Percentiles rank a stretch among this genome's conserved stretches.
These are phyloP conservation scores for Carlito syrichta DNA, from an alignment of 2,113 vertebrate genomes.

Conservation along the genomic window DNA sequence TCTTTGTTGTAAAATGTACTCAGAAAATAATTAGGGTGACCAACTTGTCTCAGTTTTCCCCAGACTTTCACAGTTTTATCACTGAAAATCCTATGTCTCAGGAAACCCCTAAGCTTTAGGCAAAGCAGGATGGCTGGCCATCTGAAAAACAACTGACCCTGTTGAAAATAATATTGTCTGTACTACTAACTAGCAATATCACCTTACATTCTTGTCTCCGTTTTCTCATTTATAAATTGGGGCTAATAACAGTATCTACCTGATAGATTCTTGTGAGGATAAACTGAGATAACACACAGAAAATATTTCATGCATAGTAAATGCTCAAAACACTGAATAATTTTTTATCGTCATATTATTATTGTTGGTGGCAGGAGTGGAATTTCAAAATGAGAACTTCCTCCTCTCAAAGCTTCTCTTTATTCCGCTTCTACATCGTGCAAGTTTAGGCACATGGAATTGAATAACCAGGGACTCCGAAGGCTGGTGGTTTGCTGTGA, in stretches of 20 bases:
- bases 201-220: not conserved
- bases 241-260: not conserved
- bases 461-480: not conserved
- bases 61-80: not conserved
- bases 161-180: not conserved
- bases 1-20: not conserved
- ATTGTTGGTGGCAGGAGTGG: not conserved
- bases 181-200: not conserved
- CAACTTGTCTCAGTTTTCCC: not conserved
- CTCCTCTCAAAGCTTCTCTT: not conserved
- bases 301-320: fast-evolving
- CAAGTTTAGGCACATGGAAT: not conserved
- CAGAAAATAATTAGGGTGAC: not conserved
- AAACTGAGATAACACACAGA: not conserved
- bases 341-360: too few relatives aligned
- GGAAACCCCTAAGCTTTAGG: not conserved
- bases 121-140: not conserved
- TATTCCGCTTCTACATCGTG: not conserved
- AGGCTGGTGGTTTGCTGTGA: not conserved
- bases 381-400: not conserved
- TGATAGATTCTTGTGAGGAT: not conserved
- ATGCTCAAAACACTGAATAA: not conserved
- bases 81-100: not conserved
- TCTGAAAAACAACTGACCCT: not conserved
- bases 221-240: not conserved